Evolutionary conservation across 2,888 invertebrate species (phyloP).

Genomic region (Drosophila tanythrix): DNA sequence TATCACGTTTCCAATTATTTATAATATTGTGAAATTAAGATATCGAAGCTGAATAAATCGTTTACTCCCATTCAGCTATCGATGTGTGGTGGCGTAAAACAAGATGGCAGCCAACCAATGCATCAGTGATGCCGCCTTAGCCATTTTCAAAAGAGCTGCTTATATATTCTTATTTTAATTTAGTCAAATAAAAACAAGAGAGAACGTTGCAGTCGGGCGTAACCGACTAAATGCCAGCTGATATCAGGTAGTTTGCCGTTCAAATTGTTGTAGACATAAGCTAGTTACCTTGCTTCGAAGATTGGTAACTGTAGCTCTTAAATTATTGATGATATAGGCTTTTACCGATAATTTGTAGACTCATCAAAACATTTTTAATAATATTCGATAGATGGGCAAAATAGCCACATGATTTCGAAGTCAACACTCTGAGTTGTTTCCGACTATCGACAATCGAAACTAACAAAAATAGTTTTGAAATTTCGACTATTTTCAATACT

Average conservation of each 20-base stretch:
- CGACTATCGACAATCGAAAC: not conserved
- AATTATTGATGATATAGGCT: too few species aligned
- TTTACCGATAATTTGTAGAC: too few species aligned
- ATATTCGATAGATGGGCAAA: not conserved
- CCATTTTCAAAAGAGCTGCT: not conserved
- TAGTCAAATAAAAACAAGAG: not conserved
- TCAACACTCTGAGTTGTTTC: not conserved
- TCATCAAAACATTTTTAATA: not conserved
- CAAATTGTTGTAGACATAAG: too few species aligned
- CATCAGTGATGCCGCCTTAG: not conserved
- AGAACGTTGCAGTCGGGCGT: too few species aligned
- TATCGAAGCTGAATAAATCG: not conserved
- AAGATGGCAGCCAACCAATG: constrained; percentile 28
- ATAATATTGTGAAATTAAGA: not conserved
- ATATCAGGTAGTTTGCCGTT: too few species aligned
- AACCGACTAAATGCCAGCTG: too few species aligned
- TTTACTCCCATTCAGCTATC: not conserved
- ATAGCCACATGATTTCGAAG: not conserved
- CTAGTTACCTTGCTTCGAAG: too few species aligned
- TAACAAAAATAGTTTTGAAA: too few species aligned
- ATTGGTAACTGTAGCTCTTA: too few species aligned
- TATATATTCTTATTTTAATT: not conserved
- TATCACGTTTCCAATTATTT: not conserved
- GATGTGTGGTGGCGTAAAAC: not conserved
- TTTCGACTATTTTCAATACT: not conserved